phyloP scores from a whole-genome alignment of 2,888 invertebrate genomes.

The Scaptomyza cyrtandrae region DNA sequence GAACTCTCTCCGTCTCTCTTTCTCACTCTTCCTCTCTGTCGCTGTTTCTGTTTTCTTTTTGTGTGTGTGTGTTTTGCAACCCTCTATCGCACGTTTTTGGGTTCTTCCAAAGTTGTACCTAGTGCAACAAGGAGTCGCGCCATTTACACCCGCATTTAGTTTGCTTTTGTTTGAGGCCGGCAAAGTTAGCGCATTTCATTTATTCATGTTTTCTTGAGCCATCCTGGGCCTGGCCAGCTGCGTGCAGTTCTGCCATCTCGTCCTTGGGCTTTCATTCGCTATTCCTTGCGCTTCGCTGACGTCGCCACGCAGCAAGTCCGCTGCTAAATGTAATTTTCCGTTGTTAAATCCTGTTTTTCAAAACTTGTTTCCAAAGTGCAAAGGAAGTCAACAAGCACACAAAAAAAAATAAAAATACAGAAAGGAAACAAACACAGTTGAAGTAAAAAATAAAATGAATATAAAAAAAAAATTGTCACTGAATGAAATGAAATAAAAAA shows the following conservation, averaged over 20 bases:
- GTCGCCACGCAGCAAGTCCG: constrained; percentile 54
- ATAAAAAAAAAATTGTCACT: constrained; percentile 27
- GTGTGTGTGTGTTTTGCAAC: constrained; percentile 13
- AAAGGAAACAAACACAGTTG: constrained; percentile 19
- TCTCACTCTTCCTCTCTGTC: constrained; percentile 8
- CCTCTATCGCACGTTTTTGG: constrained; percentile 13
- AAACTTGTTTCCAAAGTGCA: constrained; percentile 78
- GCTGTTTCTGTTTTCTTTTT: constrained; percentile 11
- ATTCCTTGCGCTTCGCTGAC: constrained; percentile 12
- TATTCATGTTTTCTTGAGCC: constrained; percentile 75
- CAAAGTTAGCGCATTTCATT: constrained; percentile 77
- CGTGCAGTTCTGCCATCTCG: constrained; percentile 9
- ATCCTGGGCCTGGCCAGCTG: constrained; percentile 21
- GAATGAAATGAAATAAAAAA: constrained; percentile 53
- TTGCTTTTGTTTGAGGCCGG: constrained; percentile 67
- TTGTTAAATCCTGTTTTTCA: constrained; percentile 80
- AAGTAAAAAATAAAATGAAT: constrained; percentile 20
- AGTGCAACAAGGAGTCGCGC: constrained; percentile 47
- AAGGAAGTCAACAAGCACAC: constrained; percentile 74
- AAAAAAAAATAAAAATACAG: constrained; percentile 15
- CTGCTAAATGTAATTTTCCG: constrained; percentile 80
- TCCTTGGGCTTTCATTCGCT: constrained; percentile 10
- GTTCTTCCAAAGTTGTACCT: constrained; percentile 6
- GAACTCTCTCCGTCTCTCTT: constrained; percentile 4
- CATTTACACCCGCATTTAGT: constrained; percentile 74